Percentiles rank a stretch among this genome's conserved stretches.
phyloP scores from a whole-genome alignment of 2,888 invertebrate species.

The Troides oblongomaculatus region DNA sequence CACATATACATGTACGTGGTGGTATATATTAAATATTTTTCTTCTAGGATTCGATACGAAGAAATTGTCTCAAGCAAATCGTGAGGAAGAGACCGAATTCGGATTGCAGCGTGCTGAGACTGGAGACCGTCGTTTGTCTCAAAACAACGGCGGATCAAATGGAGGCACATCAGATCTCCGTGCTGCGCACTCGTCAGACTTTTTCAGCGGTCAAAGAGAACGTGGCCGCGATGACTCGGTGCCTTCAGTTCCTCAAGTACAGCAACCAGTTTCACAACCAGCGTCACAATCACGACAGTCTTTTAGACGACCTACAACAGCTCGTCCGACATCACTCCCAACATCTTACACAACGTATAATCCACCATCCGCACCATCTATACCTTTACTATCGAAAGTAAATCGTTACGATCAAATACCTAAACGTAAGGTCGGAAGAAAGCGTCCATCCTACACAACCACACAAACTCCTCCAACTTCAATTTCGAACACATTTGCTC shows the following conservation, averaged over 20 bases:
- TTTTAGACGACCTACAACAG: conserved; percentile 68
- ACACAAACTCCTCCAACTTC: conserved; percentile 54
- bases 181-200: conserved; percentile 87
- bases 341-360: conserved; percentile 45
- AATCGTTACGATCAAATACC: conserved; percentile 52
- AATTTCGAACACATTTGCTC: conserved; percentile 46
- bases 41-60: conserved; percentile 82
- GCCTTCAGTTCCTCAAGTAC: conserved; percentile 34
- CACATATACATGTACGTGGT: no score
- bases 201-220: conserved; percentile 82
- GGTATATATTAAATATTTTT: conserved; percentile 3
- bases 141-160: conserved; percentile 49
- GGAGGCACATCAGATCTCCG: conserved; percentile 81
- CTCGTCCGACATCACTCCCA: conserved; percentile 56
- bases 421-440: conserved; percentile 67
- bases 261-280: conserved; percentile 36
- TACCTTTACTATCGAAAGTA: conserved; percentile 39
- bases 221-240: conserved; percentile 67
- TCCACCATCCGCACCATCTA: conserved; percentile 41
- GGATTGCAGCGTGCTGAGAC: conserved; percentile 86
- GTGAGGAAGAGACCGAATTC: conserved; percentile 86
- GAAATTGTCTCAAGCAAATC: conserved; percentile 67
- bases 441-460: conserved; percentile 62
- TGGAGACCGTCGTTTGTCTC: conserved; percentile 76
- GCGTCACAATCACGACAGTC: conserved; percentile 47